A percentile compares a stretch with the other conserved stretches of the same genome.
phyloP scores from a whole-genome alignment of 2,113 vertebrate species.

The Eira barbara region DNA sequence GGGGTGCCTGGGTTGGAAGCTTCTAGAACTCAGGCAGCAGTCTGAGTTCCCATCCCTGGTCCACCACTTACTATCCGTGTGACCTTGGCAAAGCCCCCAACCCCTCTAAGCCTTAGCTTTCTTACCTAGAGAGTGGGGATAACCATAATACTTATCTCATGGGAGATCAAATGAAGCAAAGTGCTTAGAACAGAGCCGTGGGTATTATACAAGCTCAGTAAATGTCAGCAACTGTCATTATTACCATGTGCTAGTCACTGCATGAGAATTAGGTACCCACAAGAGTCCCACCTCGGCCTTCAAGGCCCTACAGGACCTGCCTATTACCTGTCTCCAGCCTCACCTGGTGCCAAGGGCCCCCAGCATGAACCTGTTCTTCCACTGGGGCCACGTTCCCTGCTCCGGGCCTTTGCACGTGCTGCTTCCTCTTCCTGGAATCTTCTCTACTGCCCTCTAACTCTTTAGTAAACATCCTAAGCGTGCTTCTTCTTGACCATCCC shows the following conservation, averaged over 20 bases:
- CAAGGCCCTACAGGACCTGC: background rate
- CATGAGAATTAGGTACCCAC: rapidly evolving
- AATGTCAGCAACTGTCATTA: background rate
- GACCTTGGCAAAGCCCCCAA: background rate
- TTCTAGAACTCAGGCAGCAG: background rate
- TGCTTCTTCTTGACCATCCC: background rate
- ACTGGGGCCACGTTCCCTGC: background rate
- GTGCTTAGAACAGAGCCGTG: background rate
- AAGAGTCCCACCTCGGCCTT: background rate
- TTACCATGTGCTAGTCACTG: background rate
- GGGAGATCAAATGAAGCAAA: background rate
- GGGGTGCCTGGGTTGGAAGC: background rate
- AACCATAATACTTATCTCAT: background rate
- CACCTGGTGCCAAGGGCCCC: background rate
- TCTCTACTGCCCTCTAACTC: background rate
- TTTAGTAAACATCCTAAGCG: background rate
- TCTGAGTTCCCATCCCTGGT: background rate
- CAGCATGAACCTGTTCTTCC: background rate
- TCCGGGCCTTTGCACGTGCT: background rate
- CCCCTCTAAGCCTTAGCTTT: background rate
- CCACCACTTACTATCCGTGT: background rate
- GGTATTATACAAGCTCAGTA: rapidly evolving
- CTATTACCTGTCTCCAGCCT: background rate
- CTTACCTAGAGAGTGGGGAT: background rate
- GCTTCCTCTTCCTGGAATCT: background rate